A percentile compares a stretch with the other conserved stretches of the same genome.
These are phyloP conservation scores for Thereva unica DNA, from an alignment of 2,888 invertebrate species.

Conservation along the genomic window DNA sequence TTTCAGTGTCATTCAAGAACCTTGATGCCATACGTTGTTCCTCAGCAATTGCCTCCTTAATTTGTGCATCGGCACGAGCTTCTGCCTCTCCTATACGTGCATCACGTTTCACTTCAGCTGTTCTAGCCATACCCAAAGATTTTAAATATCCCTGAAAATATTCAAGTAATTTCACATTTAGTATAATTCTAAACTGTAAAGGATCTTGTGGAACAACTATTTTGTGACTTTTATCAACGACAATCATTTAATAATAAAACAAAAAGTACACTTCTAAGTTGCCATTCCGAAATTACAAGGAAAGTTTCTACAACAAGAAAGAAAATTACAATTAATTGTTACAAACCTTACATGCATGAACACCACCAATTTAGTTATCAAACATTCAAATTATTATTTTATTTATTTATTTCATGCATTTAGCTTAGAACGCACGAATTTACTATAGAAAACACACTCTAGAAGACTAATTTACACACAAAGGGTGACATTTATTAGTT, in stretches of 20 bases:
- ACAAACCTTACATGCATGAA: too few species aligned
- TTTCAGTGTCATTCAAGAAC: constrained; percentile 94
- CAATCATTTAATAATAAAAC: background rate
- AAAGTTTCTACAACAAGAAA: too few species aligned
- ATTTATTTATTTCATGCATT: too few species aligned
- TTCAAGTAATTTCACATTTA: constrained; percentile 2
- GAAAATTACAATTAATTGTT: too few species aligned
- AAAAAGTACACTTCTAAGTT: too few species aligned
- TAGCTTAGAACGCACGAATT: background rate
- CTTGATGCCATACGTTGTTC: constrained; percentile 94
- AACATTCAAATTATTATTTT: too few species aligned
- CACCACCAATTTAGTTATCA: too few species aligned
- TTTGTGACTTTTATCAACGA: constrained; percentile 2
- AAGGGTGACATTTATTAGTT: constrained; percentile 24
- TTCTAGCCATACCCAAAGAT: constrained; percentile 92
- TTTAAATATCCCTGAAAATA: constrained; percentile 70
- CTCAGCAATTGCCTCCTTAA: constrained; percentile 94
- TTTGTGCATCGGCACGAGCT: constrained; percentile 69
- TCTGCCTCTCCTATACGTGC: constrained; percentile 97
- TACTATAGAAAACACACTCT: background rate
- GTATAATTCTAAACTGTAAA: constrained; percentile 10
- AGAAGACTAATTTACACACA: constrained; percentile 10
- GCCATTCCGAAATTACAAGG: too few species aligned
- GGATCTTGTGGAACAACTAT: background rate
- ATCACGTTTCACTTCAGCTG: constrained; percentile 93